Evolutionary conservation across 1,140 invertebrate genomes (phyloP).

Genomic region (Lepidurus couesii): DNA sequence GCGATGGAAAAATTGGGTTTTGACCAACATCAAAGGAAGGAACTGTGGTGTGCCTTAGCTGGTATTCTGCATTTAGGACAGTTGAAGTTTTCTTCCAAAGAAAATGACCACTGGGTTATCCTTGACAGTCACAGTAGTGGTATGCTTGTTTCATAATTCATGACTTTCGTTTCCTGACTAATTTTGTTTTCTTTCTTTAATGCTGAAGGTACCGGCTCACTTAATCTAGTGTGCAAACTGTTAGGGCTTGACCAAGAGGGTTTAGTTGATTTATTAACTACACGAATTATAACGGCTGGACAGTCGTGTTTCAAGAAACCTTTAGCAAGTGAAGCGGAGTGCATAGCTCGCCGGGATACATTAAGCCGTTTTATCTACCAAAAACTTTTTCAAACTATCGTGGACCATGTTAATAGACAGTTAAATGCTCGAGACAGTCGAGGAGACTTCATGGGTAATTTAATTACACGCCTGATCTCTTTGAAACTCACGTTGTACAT

Average conservation of each 20-base stretch:
- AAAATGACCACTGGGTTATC: slow-evolving; percentile 23
- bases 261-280: slow-evolving; percentile 37
- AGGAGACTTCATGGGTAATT: slow-evolving; percentile 42
- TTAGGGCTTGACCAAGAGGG: slow-evolving; percentile 37
- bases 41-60: slow-evolving; percentile 32
- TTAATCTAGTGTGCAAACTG: slow-evolving; percentile 34
- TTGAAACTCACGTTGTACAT: slow-evolving; percentile 45
- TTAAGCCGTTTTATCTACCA: slow-evolving; percentile 40
- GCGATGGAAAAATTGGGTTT: slow-evolving; percentile 31
- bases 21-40: background rate
- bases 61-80: slow-evolving; percentile 33
- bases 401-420: slow-evolving; percentile 38
- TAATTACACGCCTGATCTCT: slow-evolving; percentile 58
- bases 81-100: slow-evolving; percentile 27
- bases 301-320: slow-evolving; percentile 33
- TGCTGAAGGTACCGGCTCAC: background rate
- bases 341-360: slow-evolving; percentile 38
- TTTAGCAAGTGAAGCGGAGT: slow-evolving; percentile 38
- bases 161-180: background rate
- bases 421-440: slow-evolving; percentile 28
- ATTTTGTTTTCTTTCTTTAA: background rate
- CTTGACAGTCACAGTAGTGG: slow-evolving; percentile 20
- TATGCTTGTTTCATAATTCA: background rate
- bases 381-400: slow-evolving; percentile 39
- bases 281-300: slow-evolving; percentile 39